phyloP scores from a whole-genome alignment of 2,888 invertebrate genomes.

The Nemotelus nigrinus region DNA sequence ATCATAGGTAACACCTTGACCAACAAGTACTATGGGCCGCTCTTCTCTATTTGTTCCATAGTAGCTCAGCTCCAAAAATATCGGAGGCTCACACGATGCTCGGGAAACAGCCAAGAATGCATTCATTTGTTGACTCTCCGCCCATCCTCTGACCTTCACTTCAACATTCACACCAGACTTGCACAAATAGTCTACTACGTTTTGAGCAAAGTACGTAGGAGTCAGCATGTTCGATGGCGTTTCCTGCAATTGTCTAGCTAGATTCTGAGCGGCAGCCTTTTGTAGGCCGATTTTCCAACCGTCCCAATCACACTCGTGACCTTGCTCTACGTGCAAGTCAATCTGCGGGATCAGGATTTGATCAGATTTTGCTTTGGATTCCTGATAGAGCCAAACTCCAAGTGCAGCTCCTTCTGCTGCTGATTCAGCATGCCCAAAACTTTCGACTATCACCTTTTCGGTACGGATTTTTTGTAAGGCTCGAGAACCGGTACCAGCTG shows the following conservation, averaged over 20 bases:
- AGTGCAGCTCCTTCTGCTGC: constrained; percentile 82
- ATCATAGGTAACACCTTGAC: constrained; percentile 74
- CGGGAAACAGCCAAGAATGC: constrained; percentile 79
- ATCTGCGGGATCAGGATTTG: constrained; percentile 58
- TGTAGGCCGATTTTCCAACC: constrained; percentile 78
- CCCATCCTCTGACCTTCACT: constrained; percentile 71
- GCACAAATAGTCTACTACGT: constrained; percentile 65
- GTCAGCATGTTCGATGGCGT: constrained; percentile 83
- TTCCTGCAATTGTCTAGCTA: constrained; percentile 80
- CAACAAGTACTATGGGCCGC: constrained; percentile 79
- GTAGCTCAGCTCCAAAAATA: constrained; percentile 82
- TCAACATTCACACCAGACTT: constrained; percentile 61
- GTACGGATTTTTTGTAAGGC: constrained; percentile 69
- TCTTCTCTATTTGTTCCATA: constrained; percentile 71
- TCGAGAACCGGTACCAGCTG: constrained; percentile 71
- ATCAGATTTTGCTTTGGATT: constrained; percentile 57
- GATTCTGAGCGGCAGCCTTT: constrained; percentile 82
- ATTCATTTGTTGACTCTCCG: constrained; percentile 80
- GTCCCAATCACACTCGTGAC: constrained; percentile 73
- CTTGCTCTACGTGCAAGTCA: constrained; percentile 68
- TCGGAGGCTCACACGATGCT: constrained; percentile 81
- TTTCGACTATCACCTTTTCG: constrained; percentile 74
- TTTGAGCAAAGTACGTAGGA: constrained; percentile 80
- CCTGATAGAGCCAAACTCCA: constrained; percentile 76
- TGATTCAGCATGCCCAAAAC: constrained; percentile 78